These are phyloP conservation scores for Taenioides sp. DNA, from an alignment of 2,797 vertebrate genomes.

Conservation along the genomic window DNA sequence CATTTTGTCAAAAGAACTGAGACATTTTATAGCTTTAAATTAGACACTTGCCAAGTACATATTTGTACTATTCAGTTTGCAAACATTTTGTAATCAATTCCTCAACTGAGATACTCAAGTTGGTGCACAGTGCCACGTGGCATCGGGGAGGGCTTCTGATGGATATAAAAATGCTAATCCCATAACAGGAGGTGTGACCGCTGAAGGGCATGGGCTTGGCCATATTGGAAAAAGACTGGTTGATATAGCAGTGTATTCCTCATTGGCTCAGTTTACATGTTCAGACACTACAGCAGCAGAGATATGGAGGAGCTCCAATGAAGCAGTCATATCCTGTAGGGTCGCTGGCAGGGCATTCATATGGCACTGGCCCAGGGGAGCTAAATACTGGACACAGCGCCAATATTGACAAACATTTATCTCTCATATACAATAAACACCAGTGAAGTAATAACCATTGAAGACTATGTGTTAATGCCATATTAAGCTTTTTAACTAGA, in stretches of 20 bases:
- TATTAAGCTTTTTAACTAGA: background rate
- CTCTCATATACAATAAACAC: constrained; percentile 13
- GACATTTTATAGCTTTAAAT: background rate
- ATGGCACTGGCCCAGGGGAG: constrained; percentile 18
- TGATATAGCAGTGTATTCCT: background rate
- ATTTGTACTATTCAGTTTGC: background rate
- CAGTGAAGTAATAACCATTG: background rate
- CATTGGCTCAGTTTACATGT: background rate
- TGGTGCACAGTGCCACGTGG: background rate
- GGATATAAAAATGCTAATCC: background rate
- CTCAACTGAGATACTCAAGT: background rate
- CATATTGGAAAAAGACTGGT: background rate
- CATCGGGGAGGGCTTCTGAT: background rate
- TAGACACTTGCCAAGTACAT: background rate
- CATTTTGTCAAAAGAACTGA: background rate
- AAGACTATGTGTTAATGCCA: background rate
- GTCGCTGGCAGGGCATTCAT: constrained; percentile 4
- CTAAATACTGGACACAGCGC: constrained; percentile 28
- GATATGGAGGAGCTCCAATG: background rate
- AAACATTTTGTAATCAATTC: background rate
- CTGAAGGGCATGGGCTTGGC: no score
- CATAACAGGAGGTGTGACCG: background rate
- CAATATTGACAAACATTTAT: constrained; percentile 27
- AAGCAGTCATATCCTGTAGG: background rate
- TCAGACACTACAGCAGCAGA: background rate